Evolutionary conservation across 2,888 invertebrate species (phyloP).

Genomic region (Cataglyphis cursor): DNA sequence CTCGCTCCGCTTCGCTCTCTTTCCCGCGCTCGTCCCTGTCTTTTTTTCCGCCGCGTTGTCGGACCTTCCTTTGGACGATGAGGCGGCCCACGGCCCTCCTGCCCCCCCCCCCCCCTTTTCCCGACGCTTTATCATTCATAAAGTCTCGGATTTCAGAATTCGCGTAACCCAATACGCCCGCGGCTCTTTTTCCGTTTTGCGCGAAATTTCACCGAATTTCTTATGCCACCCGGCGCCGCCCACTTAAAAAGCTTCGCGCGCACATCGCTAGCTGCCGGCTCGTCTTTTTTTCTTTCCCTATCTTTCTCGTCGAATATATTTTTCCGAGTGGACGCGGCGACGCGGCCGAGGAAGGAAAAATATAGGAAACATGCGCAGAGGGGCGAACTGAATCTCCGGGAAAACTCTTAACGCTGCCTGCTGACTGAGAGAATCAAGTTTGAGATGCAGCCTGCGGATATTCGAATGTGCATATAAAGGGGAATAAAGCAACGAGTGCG

Average conservation of each 20-base stretch:
- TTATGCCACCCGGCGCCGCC: constrained; percentile 49
- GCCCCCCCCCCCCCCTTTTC: background rate
- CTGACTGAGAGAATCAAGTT: constrained; percentile 74
- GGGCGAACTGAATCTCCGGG: constrained; percentile 59
- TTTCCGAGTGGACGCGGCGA: constrained; percentile 66
- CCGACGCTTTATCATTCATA: constrained; percentile 64
- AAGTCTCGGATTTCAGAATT: constrained; percentile 60
- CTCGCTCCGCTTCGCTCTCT: constrained; percentile 21
- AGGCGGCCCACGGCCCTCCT: constrained; percentile 32
- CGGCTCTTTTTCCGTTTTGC: constrained; percentile 56
- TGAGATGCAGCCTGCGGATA: constrained; percentile 78
- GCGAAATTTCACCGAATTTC: constrained; percentile 60
- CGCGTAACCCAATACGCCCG: constrained; percentile 59
- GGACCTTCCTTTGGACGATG: constrained; percentile 56
- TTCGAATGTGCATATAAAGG: constrained; percentile 78
- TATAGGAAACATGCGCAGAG: constrained; percentile 57
- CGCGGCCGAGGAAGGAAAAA: constrained; percentile 38
- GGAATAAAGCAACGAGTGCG: constrained; percentile 73
- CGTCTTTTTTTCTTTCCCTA: constrained; percentile 31
- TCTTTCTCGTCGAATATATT: constrained; percentile 63
- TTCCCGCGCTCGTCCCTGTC: constrained; percentile 23
- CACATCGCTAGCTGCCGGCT: constrained; percentile 51
- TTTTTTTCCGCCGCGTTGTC: constrained; percentile 52
- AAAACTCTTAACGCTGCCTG: constrained; percentile 74
- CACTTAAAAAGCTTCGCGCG: constrained; percentile 61